Percentiles rank a stretch among this genome's conserved stretches.
Conservation (phyloP, 2,113 vertebrate species). For the Myotis lucifugus region DNA sequence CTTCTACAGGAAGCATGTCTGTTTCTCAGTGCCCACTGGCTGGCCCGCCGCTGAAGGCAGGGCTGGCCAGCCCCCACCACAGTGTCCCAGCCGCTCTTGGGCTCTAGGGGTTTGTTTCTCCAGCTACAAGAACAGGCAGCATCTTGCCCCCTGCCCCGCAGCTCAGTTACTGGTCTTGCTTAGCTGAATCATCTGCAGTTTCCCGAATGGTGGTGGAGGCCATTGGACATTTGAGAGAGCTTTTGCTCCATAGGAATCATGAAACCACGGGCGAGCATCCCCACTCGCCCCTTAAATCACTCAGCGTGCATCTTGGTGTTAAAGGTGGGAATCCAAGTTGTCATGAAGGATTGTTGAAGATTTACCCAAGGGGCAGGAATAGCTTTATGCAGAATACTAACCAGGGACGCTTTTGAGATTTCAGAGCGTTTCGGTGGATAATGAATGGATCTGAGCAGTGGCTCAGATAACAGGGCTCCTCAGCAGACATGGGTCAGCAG, state of each 20-base stretch:
- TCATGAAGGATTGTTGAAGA: constrained; percentile 52
- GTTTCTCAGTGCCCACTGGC: not conserved
- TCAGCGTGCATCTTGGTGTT: not conserved
- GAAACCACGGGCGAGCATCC: not conserved
- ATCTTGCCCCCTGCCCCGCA: not conserved
- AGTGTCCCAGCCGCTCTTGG: rapidly evolving
- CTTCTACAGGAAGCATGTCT: not conserved
- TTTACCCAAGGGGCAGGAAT: constrained; percentile 40
- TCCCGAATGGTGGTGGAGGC: not conserved
- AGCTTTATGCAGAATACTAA: constrained; percentile 59
- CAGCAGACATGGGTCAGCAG: constrained; percentile 61
- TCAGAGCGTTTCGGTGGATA: constrained; percentile 61
- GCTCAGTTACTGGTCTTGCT: not conserved
- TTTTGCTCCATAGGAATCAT: not conserved
- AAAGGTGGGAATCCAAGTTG: constrained; percentile 52
- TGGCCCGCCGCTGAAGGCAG: not conserved
- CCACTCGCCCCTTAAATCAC: not conserved
- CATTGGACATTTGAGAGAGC: not conserved
- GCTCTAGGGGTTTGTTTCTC: not conserved
- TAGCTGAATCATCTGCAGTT: constrained; percentile 54
- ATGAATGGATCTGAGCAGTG: constrained; percentile 60
- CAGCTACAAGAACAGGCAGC: not conserved
- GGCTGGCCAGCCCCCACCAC: not conserved
- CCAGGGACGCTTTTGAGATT: constrained; percentile 61
- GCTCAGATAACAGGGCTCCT: constrained; percentile 60